These are phyloP conservation scores for Phylloscopus collybita DNA, from an alignment of 2,797 vertebrate species.

Conservation along the genomic window DNA sequence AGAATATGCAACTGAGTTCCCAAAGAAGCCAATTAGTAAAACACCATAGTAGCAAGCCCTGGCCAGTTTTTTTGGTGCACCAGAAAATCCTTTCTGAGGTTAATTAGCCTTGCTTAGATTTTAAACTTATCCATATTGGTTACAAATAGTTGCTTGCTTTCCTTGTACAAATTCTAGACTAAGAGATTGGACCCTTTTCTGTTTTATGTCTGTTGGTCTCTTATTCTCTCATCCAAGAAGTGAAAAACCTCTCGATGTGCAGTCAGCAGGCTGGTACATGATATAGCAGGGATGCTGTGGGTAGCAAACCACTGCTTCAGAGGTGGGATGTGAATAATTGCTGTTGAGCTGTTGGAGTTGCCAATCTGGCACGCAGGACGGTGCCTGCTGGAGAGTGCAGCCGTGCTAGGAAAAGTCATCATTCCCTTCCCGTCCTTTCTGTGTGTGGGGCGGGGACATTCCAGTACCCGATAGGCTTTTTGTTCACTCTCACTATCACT, in stretches of 20 bases:
- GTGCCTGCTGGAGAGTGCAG: neutral
- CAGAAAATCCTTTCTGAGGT: neutral
- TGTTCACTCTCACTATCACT: conserved; percentile 29
- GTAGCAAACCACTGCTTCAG: neutral
- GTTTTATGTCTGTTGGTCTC: neutral
- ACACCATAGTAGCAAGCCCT: neutral
- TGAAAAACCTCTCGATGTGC: neutral
- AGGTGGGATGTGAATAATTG: neutral
- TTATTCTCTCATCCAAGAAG: neutral
- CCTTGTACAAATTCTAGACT: neutral
- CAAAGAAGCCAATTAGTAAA: neutral
- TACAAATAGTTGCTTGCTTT: neutral
- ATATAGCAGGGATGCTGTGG: neutral
- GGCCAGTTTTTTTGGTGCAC: neutral
- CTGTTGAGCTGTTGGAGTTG: neutral
- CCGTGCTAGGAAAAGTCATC: neutral
- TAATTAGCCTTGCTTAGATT: neutral
- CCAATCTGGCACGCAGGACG: conserved; percentile 26
- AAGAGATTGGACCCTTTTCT: neutral
- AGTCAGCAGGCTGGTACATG: neutral
- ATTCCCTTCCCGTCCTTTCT: neutral
- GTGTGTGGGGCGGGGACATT: neutral
- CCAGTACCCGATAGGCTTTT: conserved; percentile 9
- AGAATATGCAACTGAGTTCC: neutral
- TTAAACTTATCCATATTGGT: neutral